Base-by-base conservation (phyloP, 1,140 invertebrate species). In the Drosophila littoralis region DNA sequence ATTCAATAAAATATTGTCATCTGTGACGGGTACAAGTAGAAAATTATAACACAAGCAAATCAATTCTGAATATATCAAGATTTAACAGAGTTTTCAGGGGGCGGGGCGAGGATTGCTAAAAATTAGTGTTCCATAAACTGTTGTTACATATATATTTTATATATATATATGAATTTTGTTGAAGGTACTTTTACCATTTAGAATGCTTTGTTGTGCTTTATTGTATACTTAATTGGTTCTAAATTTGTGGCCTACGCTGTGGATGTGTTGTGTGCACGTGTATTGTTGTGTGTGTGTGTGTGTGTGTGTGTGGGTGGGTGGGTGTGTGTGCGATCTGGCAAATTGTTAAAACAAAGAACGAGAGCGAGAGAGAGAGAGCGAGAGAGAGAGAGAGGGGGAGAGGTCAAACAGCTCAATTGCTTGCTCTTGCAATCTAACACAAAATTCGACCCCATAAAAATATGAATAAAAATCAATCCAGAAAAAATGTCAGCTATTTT, bases 1-100 rank as follows among this genome's bases (percentile, higher is more conserved):
- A 84, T 81, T 84, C 81, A 84, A 84, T 84, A 84, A 84, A 84
- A 84, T 84, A 84, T 86, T 86, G 81, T 85, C 72, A 36, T 65
- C 51, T 68, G 22, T 28, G 57, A 50, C 36, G 58, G 46, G 58
- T 48, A 28, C 10, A 42, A 54, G 57, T 61, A 38, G 38, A 64
- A 72, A 51, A 78, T 59, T 43, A 70, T 73, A 73, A 28, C 22
- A 5, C 22, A 28, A 5, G 4, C 22, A 28, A 28, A 28, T 28
- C 22, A 28, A 28, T 28, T 28, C 22, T 5, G 5, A 28, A 28
- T 5, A 28, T 3, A 28, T 28, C 22, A 28, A 28, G 22, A 28
- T 28, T 28, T 28, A 28, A 28, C 22, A 28, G 0, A 5, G 22
- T 28, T 28, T 28, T 28, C 22, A 28, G 22, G 4, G 22, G 22